Evolutionary conservation across 2,888 invertebrate genomes (phyloP).

Genomic region (Xylota sylvarum): DNA sequence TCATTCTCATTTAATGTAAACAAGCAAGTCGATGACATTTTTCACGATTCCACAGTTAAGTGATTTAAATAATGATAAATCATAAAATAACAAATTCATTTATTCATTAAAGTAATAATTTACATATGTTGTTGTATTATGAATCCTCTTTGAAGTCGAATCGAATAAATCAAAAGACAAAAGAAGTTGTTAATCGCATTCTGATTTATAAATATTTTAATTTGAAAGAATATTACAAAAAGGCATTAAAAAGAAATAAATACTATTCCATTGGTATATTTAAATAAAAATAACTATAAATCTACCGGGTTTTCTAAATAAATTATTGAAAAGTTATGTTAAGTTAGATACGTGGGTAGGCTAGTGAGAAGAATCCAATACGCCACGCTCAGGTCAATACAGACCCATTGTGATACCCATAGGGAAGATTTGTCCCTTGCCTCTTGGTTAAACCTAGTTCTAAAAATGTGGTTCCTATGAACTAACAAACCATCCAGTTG

Average conservation of each 20-base stretch:
- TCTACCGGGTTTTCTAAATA: too few relatives aligned
- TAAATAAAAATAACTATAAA: neutral
- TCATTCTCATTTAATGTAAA: neutral
- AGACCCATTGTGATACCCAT: too few relatives aligned
- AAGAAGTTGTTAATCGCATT: neutral
- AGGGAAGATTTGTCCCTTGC: too few relatives aligned
- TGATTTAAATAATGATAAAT: neutral
- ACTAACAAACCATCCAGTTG: too few relatives aligned
- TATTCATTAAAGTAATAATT: neutral
- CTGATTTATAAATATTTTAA: neutral
- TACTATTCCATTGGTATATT: neutral
- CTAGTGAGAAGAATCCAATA: too few relatives aligned
- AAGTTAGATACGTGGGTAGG: too few relatives aligned
- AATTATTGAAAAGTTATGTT: too few relatives aligned
- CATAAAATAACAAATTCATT: conserved; percentile 14
- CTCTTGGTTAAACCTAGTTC: too few relatives aligned
- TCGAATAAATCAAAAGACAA: conserved; percentile 9
- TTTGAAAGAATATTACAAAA: neutral
- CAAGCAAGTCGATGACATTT: conserved; percentile 31
- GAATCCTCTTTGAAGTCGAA: neutral
- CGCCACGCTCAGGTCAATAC: too few relatives aligned
- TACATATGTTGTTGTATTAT: neutral
- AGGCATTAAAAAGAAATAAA: neutral
- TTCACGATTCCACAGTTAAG: conserved; percentile 3
- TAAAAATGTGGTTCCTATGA: too few relatives aligned